Evolutionary conservation across 1,140 invertebrate genomes (phyloP).

Genomic region (Bombus difficillimus): DNA sequence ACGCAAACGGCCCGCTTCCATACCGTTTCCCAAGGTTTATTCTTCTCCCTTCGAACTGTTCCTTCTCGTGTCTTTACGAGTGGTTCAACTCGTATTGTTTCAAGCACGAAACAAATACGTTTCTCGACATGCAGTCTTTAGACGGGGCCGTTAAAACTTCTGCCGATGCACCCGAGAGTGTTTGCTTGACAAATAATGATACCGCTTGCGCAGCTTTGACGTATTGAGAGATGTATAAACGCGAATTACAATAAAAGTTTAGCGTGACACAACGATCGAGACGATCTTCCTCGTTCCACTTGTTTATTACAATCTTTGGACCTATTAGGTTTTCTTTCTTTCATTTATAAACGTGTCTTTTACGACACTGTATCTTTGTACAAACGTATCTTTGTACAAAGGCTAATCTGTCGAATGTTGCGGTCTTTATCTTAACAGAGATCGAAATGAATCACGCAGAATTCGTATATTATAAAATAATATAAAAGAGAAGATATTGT

Average conservation of each 20-base stretch:
- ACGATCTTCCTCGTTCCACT: too few species aligned
- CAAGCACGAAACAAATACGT: conserved; percentile 23
- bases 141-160: conserved; percentile 6
- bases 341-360: too few species aligned
- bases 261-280: too few species aligned
- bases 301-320: too few species aligned
- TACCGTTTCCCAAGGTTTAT: conserved; percentile 23
- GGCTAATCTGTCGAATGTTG: too few species aligned
- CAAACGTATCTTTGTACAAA: too few species aligned
- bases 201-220: neutral
- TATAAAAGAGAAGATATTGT: too few species aligned
- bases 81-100: neutral
- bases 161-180: neutral
- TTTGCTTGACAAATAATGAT: conserved; percentile 6
- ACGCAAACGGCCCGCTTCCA: conserved; percentile 6
- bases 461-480: too few species aligned
- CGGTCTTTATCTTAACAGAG: rapidly evolving
- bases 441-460: too few species aligned
- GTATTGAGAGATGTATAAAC: neutral
- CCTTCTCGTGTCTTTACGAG: conserved; percentile 1
- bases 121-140: neutral
- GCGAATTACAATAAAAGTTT: too few species aligned
- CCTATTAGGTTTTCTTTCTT: too few species aligned
- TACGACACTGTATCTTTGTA: too few species aligned
- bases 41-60: conserved; percentile 14